Evolutionary conservation across 2,888 invertebrate genomes (phyloP).

Genomic region (Tipula vernalis): DNA sequence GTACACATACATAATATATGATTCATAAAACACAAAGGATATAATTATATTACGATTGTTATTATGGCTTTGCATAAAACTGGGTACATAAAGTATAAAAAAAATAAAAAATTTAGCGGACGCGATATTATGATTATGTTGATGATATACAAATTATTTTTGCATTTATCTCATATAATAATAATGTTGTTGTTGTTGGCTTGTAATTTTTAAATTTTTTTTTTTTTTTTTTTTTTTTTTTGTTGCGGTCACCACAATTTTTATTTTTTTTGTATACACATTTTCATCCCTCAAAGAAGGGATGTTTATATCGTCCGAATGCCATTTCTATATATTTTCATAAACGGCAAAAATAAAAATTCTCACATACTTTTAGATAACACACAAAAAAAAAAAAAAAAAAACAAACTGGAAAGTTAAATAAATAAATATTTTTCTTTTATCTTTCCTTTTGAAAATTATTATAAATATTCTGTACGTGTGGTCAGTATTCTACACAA

Average conservation of each 20-base stretch:
- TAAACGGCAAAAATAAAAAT: not conserved
- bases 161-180: not conserved
- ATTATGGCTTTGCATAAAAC: not conserved
- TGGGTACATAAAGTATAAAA: not conserved
- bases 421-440: not conserved
- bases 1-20: not conserved
- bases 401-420: not conserved
- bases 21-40: not conserved
- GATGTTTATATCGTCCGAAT: not conserved
- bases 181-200: not conserved
- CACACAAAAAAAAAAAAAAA: not conserved
- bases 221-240: no score
- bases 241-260: not conserved
- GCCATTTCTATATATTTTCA: not conserved
- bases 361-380: not conserved
- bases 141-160: not conserved
- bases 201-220: no score
- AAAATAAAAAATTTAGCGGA: not conserved
- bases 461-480: not conserved
- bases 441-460: not conserved
- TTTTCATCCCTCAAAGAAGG: not conserved
- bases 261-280: not conserved
- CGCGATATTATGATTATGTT: slow-evolving; percentile 4
- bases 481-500: not conserved
- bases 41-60: not conserved